Base-by-base conservation (phyloP, 2,888 invertebrate genomes). In the Sinohyriopsis cumingii region DNA sequence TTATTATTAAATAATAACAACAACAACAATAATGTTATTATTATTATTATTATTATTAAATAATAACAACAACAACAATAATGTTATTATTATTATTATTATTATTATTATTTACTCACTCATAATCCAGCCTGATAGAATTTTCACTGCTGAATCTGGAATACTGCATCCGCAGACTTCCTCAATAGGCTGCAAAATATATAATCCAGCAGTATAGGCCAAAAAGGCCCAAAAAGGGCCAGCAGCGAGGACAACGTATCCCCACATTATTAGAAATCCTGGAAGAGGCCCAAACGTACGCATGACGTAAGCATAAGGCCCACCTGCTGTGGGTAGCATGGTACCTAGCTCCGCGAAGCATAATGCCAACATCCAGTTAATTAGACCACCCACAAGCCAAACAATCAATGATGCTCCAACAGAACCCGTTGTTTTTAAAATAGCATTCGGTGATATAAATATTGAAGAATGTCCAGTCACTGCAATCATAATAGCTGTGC, bases 391-490 rank as follows among this genome's bases (percentile, higher is more conserved):
- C 87, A 95, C 93, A 92, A 95, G 94, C 98, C 98, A 98, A 89
- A 97, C 94, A 90, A 97, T 93, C 92, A 98, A 95, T 92, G 96
- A 96, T 91, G 96, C 93, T 91, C 96, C 97, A 91, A 97, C 95
- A 90, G 97, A 98, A 91, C 95, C 95, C 0, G 95, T 93, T 80
- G 93, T 92, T 80, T 92, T 90, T 90, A 98, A 92, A 90, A 98
- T 94, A 91, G 96, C 96, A 91, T 96, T 95, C 91, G 98, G 97
- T 92, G 97, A 97, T 91, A 98, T 96, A 93, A 98, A 98, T 91
- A 98, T 97, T 9, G 86, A 82, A 0, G 82, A 72, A 67, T 86
- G 85, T 9, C 86, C 86, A 9, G 85, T 85, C 20, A 86, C 80
- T 22, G 86, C 82, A 55, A 85, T 80, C 75, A 86, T 73, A 45